Conservation (phyloP, 2,888 invertebrate genomes). For the Anarsia innoxiella region DNA sequence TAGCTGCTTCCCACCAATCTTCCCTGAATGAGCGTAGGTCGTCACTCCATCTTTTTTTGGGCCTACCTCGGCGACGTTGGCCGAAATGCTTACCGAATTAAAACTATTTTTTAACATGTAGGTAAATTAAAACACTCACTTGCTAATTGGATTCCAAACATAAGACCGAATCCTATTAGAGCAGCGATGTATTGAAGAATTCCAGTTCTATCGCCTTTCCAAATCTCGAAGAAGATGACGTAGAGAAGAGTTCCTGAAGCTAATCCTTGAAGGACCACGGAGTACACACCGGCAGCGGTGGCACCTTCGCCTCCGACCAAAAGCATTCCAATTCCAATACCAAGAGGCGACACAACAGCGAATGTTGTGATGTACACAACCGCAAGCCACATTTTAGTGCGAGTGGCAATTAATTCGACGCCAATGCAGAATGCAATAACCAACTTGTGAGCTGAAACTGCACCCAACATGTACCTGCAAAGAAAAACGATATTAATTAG, state of each 20-base stretch:
- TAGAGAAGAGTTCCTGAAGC: constrained; percentile 95
- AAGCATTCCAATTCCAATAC: constrained; percentile 83
- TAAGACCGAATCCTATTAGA: constrained; percentile 80
- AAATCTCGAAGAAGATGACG: constrained; percentile 97
- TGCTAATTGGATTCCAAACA: constrained; percentile 80
- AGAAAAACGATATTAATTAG: constrained; percentile 5
- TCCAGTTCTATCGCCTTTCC: constrained; percentile 76
- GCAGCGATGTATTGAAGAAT: constrained; percentile 80
- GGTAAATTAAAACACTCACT: too few species aligned
- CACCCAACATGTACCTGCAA: constrained; percentile 86
- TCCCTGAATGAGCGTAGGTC: too few species aligned
- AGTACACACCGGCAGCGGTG: constrained; percentile 76
- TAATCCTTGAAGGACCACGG: constrained; percentile 85
- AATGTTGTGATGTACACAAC: constrained; percentile 83
- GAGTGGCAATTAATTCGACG: constrained; percentile 84
- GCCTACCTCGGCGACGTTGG: too few species aligned
- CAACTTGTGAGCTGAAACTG: constrained; percentile 88
- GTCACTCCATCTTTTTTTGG: too few species aligned
- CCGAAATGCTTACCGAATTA: too few species aligned
- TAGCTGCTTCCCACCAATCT: too few species aligned
- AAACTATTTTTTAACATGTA: too few species aligned
- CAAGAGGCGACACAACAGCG: constrained; percentile 86
- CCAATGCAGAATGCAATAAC: constrained; percentile 93
- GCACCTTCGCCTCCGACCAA: constrained; percentile 76
- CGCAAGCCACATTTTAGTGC: constrained; percentile 77